Conservation (phyloP, 1,140 invertebrate genomes). For the Drosophila truncata region DNA sequence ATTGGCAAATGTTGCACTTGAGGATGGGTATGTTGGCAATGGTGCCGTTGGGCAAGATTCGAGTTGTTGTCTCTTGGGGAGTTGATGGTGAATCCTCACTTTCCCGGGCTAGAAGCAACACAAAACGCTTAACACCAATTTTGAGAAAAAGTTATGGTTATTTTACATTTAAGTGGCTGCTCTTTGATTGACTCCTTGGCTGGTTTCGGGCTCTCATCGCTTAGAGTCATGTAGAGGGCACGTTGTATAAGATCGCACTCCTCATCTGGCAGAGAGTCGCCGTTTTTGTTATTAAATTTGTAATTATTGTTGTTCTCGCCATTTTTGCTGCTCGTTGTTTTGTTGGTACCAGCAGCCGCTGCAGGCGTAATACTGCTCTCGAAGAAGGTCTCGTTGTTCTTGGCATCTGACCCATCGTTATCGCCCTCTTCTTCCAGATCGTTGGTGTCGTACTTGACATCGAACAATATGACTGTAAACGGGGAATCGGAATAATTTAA, state of each 20-base stretch:
- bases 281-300: conserved; percentile 74
- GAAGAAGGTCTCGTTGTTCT: conserved; percentile 76
- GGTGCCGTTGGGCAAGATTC: conserved; percentile 14
- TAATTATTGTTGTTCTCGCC: conserved; percentile 73
- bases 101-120: conserved; percentile 4
- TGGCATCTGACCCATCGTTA: conserved; percentile 74
- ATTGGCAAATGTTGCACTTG: conserved; percentile 69
- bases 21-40: conserved; percentile 60
- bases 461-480: conserved; percentile 64
- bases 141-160: too few relatives aligned
- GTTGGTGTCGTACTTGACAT: conserved; percentile 74
- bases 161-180: conserved; percentile 39
- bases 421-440: conserved; percentile 72
- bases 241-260: conserved; percentile 72
- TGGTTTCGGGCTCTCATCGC: conserved; percentile 43
- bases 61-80: neutral
- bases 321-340: conserved; percentile 9
- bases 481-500: neutral
- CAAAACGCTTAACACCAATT: too few relatives aligned
- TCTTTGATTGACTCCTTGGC: conserved; percentile 46
- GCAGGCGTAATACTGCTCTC: conserved; percentile 69
- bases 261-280: conserved; percentile 47
- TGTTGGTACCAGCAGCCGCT: conserved; percentile 9
- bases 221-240: conserved; percentile 68
- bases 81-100: neutral